These are phyloP conservation scores for Seira musarum DNA, from an alignment of 2,888 invertebrate species.

Conservation along the genomic window DNA sequence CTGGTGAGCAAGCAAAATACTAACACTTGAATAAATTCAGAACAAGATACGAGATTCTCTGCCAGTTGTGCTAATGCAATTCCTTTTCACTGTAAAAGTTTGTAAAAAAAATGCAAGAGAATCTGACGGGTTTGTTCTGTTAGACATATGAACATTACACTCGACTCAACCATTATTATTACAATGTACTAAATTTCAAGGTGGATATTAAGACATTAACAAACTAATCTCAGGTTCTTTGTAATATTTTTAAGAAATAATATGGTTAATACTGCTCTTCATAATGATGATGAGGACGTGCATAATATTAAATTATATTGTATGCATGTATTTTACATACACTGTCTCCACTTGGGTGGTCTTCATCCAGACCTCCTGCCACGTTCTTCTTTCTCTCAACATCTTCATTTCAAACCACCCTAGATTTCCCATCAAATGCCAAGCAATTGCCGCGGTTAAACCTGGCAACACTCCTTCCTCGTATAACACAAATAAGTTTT, in stretches of 20 bases:
- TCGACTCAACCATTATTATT: slow-evolving; percentile 19
- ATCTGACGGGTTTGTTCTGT: not conserved
- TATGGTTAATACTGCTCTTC: slow-evolving; percentile 59
- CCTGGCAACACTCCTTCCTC: slow-evolving; percentile 14
- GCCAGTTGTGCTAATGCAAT: not conserved
- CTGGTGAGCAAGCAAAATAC: slow-evolving; percentile 12
- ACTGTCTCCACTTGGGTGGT: slow-evolving; percentile 68
- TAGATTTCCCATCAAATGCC: slow-evolving; percentile 66
- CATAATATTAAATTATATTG: slow-evolving; percentile 60
- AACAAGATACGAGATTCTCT: no score
- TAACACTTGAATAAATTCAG: no score
- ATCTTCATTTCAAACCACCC: slow-evolving; percentile 70
- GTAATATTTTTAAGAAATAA: slow-evolving; percentile 58
- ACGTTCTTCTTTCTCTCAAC: slow-evolving; percentile 69
- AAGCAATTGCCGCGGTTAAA: slow-evolving; percentile 38
- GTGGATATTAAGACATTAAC: slow-evolving; percentile 69
- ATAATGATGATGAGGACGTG: slow-evolving; percentile 49
- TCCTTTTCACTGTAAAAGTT: slow-evolving; percentile 13
- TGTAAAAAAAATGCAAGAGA: not conserved
- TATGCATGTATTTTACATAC: slow-evolving; percentile 44
- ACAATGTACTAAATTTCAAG: slow-evolving; percentile 15
- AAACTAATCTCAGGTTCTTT: slow-evolving; percentile 68
- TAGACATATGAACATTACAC: not conserved
- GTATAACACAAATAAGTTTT: not conserved
- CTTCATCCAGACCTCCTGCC: slow-evolving; percentile 69